Evolutionary conservation across 2,797 vertebrate species (phyloP), one percentile per base, ranked within the genome.

Genomic region (Hirundo rustica): DNA sequence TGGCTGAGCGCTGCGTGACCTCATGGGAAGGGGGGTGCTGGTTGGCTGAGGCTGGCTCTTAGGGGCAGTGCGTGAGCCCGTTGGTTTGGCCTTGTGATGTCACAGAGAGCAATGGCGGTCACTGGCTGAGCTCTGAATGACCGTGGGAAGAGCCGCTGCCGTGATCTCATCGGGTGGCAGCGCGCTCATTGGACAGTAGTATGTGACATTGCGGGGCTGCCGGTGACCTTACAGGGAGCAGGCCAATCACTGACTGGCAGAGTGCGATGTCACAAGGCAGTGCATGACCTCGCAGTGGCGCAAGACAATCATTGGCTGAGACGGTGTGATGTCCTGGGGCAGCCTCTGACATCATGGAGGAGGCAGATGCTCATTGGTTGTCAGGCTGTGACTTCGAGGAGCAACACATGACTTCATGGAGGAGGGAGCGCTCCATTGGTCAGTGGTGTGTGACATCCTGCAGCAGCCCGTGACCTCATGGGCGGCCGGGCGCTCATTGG

Each of bases 21-120:
- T 29, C 19, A 18, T 1, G 44, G 34, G 14, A 7, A n/a, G 13
- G 3, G 10, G 8, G 2, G 13, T 2, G 13, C 21, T 82, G 40
- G 0, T 2, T 27, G 72, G n/a, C 64, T 34, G 50, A 34, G 44
- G 6, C 6, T 0, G 5, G 27, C 2, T 0, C 6, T 5, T 1
- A 1, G 51, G 42, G 45, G n/a, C 23, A 36, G n/a, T 1, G 1
- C 1, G 27, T 1, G 40, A 40, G 25, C 30, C 12, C 14, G 1
- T 9, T 2, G n/a, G 15, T 8, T n/a, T 7, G 7, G 9, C 11
- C 5, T 30, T 12, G 47, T 50, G 57, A 5, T 3, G 4, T 13
- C 34, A 16, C 0, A 4, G 57, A 8, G 14, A 13, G 40, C 34
- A 11, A 0, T 0, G 1, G 4, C 2, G n/a, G 11, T 2, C 13